Conservation (phyloP, 1,140 invertebrate species). For the Lepidurus apus region DNA sequence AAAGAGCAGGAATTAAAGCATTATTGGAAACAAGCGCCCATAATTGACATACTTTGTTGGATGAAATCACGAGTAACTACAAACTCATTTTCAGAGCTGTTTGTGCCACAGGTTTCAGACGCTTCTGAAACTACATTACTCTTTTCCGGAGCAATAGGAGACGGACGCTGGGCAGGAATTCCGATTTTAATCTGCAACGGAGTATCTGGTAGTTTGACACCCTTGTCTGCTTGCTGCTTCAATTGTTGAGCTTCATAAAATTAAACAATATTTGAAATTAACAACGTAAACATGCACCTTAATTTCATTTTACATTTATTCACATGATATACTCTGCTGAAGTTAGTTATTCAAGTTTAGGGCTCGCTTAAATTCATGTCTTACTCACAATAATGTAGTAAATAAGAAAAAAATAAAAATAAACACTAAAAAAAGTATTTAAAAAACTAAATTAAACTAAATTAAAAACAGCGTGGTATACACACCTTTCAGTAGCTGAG, state of each 20-base stretch:
- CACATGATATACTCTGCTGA: too few species aligned
- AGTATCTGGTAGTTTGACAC: not conserved
- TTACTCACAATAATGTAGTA: too few species aligned
- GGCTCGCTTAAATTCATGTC: too few species aligned
- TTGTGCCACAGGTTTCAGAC: conserved; percentile 55
- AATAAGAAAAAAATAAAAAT: not conserved
- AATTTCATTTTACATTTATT: too few species aligned
- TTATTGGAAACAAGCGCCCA: conserved; percentile 25
- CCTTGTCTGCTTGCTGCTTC: conserved; percentile 14
- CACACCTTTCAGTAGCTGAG: conserved; percentile 57
- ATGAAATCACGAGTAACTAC: conserved; percentile 80
- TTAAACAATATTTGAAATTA: too few species aligned
- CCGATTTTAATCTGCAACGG: not conserved
- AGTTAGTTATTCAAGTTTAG: too few species aligned
- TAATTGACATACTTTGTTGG: conserved; percentile 66
- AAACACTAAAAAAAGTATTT: not conserved
- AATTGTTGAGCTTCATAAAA: not conserved
- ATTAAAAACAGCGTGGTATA: not conserved
- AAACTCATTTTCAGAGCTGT: conserved; percentile 59
- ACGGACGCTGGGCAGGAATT: conserved; percentile 27
- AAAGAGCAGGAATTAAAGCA: conserved; percentile 39
- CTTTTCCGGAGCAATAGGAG: conserved; percentile 29
- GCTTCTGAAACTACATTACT: conserved; percentile 54
- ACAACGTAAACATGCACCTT: too few species aligned
- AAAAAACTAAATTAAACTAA: not conserved